Evolutionary conservation across 2,797 vertebrate species (phyloP), one percentile per base, ranked within the genome.

Genomic region (Micrastur ruficollis): DNA sequence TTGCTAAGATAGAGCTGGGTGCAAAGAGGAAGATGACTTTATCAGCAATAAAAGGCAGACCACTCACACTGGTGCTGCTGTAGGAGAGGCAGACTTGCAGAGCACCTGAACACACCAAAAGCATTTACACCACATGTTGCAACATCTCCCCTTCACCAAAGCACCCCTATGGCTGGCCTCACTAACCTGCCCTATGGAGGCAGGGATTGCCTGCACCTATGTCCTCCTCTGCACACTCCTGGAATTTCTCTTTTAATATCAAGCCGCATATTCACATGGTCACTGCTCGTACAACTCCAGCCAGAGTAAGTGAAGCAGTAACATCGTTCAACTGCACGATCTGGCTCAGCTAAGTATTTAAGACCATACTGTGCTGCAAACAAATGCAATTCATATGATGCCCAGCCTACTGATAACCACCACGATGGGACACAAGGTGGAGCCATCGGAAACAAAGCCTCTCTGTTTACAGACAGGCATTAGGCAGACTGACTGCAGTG

Each of bases 401-500:
- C 38, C 52, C 27, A 36, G 16, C 65, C 11, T 32, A 61, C 29
- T 65, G 49, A 83, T 49, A 50, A 36, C 9, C 72, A 50, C 89
- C 84, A 58, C 3, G 14, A 85, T 6, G 38, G 52, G 65, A 95
- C 89, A 78, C 81, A 61, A 95, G 94, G 94, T 95, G 96, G 86
- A 96, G 94, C 94, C 62, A 38, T 22, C 3, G 68, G 26, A 93
- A 95, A 81, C 92, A 80, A 95, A 95, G 92, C 78, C 52, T 63
- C 34, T 47, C 73, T 44, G 8, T 31, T 63, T 46, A 32, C 38
- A 71, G 46, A 12, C 14, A 17, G 0, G 7, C 53, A 62, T 36
- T 11, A 8, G 10, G 6, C 79, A 78, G 66, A 8, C n/a, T 16
- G 58, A 72, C 55, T 47, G 67, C 84, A 83, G 71, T 3, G 4